Evolutionary conservation across 2,888 invertebrate species (phyloP), one percentile per base, ranked within the genome.

Genomic region (Xestia ashworthii): DNA sequence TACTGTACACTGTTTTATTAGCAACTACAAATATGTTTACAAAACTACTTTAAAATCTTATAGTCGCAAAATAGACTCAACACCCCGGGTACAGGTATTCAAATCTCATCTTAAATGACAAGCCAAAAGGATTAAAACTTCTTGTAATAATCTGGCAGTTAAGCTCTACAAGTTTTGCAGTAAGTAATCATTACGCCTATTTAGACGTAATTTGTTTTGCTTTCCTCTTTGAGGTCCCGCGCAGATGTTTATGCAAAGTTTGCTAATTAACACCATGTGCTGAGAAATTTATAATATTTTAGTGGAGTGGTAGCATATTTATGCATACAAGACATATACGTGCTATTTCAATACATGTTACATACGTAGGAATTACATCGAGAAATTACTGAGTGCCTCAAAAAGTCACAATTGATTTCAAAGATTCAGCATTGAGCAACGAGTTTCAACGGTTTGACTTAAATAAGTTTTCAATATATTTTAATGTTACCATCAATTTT

Each of bases 201-300:
- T 81, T 65, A 58, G 46, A 53, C 25, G 84, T 80, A 72, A 84
- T 80, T 81, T 58, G 68, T 84, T 73, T 58, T 41, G 81, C 58
- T 73, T 58, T 46, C 14, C 69, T 53, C 50, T 80, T 69, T 46
- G 67, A 81, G 19, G 48, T 84, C 64, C 48, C 38, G 64, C 53
- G 32, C 4, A 62, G 64, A 81, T 58, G 72, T 73, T 25, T 66
- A 66, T 66, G 65, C 66, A 68, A 84, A 81, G 60, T 72, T 80
- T 81, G 25, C 64, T 50, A 64, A 73, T 68, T 84, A 60, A 73
- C 58, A 69, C n/a, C 55, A 69, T 60, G 48, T 71, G 55, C 4
- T 22, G 4, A 41, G 14, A 55, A 78, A 76, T 76, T 22, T 16
- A 22, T 62, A 11, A 38, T 65, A 65, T 65, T 44, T 65, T n/a